Percentiles rank a stretch among this genome's conserved stretches.
phyloP scores from a whole-genome alignment of 64 coral and sea anemone species.

The Pocillopora verrucosa region DNA sequence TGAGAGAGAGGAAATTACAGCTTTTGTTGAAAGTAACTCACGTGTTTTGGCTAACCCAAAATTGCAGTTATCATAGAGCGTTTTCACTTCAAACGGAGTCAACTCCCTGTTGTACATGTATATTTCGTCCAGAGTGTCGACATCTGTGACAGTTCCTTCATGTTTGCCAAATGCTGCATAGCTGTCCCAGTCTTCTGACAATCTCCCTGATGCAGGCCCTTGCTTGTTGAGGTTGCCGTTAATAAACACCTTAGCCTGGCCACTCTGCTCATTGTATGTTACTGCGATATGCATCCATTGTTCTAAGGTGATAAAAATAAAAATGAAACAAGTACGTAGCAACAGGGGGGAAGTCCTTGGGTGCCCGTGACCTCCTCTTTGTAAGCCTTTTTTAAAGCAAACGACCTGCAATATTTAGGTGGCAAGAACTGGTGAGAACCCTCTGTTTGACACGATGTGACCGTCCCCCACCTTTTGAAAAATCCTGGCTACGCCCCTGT shows the following conservation, averaged over 20 bases:
- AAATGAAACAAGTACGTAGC: not conserved
- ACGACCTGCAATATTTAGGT: no score
- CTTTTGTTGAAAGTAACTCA: constrained; percentile 22
- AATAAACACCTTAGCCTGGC: constrained; percentile 78
- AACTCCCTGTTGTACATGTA: constrained; percentile 88
- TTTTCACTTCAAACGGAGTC: constrained; percentile 89
- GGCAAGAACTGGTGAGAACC: no score
- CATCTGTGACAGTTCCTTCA: constrained; percentile 46
- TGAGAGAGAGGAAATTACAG: no score
- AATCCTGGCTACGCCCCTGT: no score
- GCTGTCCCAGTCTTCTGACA: constrained; percentile 96
- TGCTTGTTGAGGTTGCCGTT: constrained; percentile 83
- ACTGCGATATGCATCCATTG: constrained; percentile 82
- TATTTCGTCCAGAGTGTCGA: constrained; percentile 79
- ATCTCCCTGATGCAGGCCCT: constrained; percentile 43
- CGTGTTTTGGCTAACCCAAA: constrained; percentile 73
- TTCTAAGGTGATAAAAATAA: constrained; percentile 17
- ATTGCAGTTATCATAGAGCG: constrained; percentile 86
- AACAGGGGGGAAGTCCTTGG: no score
- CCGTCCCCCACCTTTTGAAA: no score
- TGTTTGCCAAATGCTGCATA: constrained; percentile 93
- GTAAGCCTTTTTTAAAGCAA: no score
- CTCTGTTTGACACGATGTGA: no score
- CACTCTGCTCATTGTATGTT: constrained; percentile 63
- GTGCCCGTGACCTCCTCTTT: no score